Base-by-base conservation (phyloP, 2,113 vertebrate genomes). In the Hyla sarda region DNA sequence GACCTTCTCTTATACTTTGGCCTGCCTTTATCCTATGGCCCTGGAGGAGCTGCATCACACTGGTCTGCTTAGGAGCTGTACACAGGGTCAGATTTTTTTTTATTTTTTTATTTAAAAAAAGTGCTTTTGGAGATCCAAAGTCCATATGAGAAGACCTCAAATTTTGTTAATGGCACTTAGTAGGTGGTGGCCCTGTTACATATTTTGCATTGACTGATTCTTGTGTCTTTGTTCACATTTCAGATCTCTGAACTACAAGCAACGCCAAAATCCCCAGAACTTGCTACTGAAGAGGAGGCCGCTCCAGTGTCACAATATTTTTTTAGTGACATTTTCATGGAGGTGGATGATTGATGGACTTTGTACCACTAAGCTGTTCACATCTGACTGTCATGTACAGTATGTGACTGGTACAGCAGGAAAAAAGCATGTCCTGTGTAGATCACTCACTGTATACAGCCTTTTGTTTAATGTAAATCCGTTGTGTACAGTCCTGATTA, bases 251-350 rank as follows among this genome's bases (percentile, higher is more conserved):
- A 88, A 12, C 87, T 21, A 13, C 34, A 90, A 74, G 86, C 88
- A 81, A 23, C 74, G 1, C 60, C 71, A 45, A 62, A 54, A 90
- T 65, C 87, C 89, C 81, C 87, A 87, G 73, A 86, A 37, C 71
- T 88, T 88, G 87, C 87, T 80, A 88, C 90, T 37, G 93, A 95
- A 30, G 94, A 95, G 77, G 96, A 96, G 77, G 93, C 95, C 73
- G 94, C 93, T 48, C 92, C 78, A 41, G 92, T 99, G n/a, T 96
- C 96, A 1, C 95, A 98, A 82, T 98, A 96, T 89, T 97, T 99
- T 91, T 94, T 99, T 65, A 94, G 88, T 89, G 97, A 99, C 89
- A 98, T 99, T 87, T 99, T 99, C 84, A 99, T 97, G 87, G 95
- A 96, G 60, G 96, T 99, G 37, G 94, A 87, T 37, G 96, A 86